phyloP scores from a whole-genome alignment of 2,888 invertebrate genomes.

The Malthinus seriepunctatus region DNA sequence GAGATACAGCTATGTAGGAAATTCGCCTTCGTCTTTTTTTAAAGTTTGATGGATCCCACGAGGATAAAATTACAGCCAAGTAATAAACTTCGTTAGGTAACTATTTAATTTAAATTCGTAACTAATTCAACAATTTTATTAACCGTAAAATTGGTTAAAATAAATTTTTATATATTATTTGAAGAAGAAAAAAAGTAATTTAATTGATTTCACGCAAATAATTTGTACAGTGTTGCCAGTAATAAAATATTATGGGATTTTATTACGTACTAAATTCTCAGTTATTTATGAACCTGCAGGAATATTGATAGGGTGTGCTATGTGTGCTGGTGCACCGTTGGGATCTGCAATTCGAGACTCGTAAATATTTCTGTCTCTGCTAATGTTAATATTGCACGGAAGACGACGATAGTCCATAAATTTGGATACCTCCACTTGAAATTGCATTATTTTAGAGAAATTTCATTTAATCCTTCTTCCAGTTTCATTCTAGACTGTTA shows the following conservation, averaged over 20 bases:
- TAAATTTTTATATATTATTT: background rate
- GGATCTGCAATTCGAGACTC: constrained; percentile 30
- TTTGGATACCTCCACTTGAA: constrained; percentile 6
- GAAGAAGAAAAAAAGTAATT: constrained; percentile 5
- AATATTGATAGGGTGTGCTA: constrained; percentile 25
- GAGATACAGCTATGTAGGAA: no score
- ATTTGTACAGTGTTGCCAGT: constrained; percentile 10
- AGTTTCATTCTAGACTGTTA: background rate
- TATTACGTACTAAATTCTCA: constrained; percentile 14
- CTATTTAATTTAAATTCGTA: no score
- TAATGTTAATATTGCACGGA: constrained; percentile 33
- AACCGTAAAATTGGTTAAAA: no score
- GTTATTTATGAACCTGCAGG: constrained; percentile 19
- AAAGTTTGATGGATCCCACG: no score
- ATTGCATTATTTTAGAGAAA: no score
- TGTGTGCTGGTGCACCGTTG: constrained; percentile 23
- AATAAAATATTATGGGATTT: constrained; percentile 10
- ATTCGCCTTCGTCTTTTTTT: no score
- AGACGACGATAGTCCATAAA: constrained; percentile 16
- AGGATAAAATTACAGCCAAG: no score
- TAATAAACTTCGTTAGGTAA: no score
- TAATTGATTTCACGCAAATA: constrained; percentile 8
- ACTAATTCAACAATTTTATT: no score
- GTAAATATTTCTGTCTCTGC: constrained; percentile 27
- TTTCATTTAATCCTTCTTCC: background rate